Evolutionary conservation across 2,797 vertebrate species (phyloP).

Genomic region (Enteromius trimaculatus): DNA sequence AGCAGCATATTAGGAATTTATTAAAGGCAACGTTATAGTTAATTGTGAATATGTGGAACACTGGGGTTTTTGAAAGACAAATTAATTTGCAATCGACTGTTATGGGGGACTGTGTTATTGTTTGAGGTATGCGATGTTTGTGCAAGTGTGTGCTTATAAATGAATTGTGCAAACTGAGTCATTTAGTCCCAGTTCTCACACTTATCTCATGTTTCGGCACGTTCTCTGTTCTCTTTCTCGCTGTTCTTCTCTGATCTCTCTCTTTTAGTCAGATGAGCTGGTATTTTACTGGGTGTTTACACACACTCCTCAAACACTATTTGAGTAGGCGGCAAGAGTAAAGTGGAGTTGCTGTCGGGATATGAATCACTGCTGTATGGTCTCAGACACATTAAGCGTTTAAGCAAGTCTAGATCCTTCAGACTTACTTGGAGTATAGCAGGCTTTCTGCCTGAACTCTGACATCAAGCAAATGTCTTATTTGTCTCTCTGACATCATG

Average conservation of each 20-base stretch:
- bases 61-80: not conserved
- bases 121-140: not conserved
- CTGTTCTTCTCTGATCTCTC: conserved; percentile 7
- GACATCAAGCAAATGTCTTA: conserved; percentile 13
- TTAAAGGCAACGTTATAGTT: no score
- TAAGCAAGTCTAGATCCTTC: conserved; percentile 11
- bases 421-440: not conserved
- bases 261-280: conserved; percentile 26
- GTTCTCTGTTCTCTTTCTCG: not conserved
- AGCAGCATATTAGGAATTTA: no score
- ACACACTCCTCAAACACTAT: conserved; percentile 39
- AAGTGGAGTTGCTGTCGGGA: not conserved
- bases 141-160: not conserved
- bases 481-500: not conserved
- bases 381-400: conserved; percentile 10
- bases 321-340: conserved; percentile 37
- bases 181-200: conserved; percentile 1
- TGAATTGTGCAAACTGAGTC: not conserved
- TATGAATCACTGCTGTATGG: conserved; percentile 21
- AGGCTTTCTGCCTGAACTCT: conserved; percentile 27
- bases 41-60: no score
- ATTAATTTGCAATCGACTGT: not conserved
- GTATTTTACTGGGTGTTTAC: conserved; percentile 49
- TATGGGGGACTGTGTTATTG: not conserved
- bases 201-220: conserved; percentile 19